These are phyloP conservation scores for Epicauta chinensis DNA, from an alignment of 1,140 invertebrate species.

Conservation along the genomic window DNA sequence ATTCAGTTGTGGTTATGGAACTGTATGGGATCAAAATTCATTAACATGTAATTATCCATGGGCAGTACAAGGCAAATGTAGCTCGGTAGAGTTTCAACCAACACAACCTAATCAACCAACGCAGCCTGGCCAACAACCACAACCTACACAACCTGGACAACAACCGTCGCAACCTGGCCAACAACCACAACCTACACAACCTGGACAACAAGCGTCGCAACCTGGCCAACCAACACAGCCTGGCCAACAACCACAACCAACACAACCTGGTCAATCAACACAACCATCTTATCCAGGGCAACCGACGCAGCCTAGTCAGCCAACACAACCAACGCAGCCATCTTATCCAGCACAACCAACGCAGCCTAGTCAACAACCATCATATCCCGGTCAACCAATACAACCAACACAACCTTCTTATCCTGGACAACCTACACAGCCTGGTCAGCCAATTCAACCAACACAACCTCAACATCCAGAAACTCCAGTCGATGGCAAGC, in stretches of 20 bases:
- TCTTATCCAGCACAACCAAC: slow-evolving; percentile 12
- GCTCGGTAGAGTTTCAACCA: neutral
- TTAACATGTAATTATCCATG: slow-evolving; percentile 12
- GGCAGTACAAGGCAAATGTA: slow-evolving; percentile 11
- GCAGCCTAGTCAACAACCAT: slow-evolving; percentile 1
- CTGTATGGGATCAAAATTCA: slow-evolving; percentile 16
- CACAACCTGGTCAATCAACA: neutral
- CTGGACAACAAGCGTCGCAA: too few species aligned
- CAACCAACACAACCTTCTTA: slow-evolving; percentile 1
- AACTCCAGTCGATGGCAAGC: slow-evolving; percentile 8
- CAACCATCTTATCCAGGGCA: neutral
- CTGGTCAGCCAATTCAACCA: neutral
- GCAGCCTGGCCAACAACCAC: too few species aligned
- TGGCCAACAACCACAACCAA: neutral
- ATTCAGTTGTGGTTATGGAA: slow-evolving; percentile 55
- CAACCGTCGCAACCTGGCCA: too few species aligned
- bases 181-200: too few species aligned
- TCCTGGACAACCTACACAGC: too few species aligned
- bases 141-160: too few species aligned
- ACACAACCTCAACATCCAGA: too few species aligned
- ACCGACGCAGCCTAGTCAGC: neutral
- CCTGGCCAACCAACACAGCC: neutral
- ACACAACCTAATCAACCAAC: too few species aligned
- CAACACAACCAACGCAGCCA: neutral
- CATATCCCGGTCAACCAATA: neutral